Conservation (phyloP, 2,113 vertebrate genomes). For the Sinocyclocheilus grahami region DNA sequence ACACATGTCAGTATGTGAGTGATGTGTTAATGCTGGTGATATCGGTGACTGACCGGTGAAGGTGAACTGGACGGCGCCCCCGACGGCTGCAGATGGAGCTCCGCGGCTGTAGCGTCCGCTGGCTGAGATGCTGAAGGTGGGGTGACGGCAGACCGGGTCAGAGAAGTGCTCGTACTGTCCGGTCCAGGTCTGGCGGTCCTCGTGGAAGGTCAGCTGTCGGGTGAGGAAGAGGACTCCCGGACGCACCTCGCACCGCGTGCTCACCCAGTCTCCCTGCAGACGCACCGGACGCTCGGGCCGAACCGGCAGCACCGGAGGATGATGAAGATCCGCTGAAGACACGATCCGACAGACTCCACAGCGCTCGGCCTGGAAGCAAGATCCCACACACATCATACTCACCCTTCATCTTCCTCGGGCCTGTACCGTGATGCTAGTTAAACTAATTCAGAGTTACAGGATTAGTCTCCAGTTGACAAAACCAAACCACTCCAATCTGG, state of each 20-base stretch:
- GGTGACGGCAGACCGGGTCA: constrained; percentile 93
- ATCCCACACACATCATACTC: too few relatives aligned
- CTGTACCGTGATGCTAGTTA: too few relatives aligned
- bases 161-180: constrained; percentile 98
- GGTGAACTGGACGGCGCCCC: constrained; percentile 91
- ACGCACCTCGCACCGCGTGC: constrained; percentile 93
- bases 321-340: constrained; percentile 86
- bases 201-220: constrained; percentile 92
- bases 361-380: not conserved
- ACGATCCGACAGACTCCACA: constrained; percentile 90
- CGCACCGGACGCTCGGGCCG: constrained; percentile 81
- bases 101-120: constrained; percentile 92
- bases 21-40: too few relatives aligned
- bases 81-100: constrained; percentile 83
- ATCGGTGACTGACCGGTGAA: constrained; percentile 85
- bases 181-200: constrained; percentile 95
- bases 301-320: constrained; percentile 88
- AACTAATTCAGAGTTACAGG: too few relatives aligned
- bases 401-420: too few relatives aligned
- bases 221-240: constrained; percentile 97
- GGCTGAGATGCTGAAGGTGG: constrained; percentile 94
- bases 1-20: too few relatives aligned
- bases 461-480: too few relatives aligned
- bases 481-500: too few relatives aligned
- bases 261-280: constrained; percentile 94